phyloP scores from a whole-genome alignment of 2,113 vertebrate genomes.

The Alectura lathami region DNA sequence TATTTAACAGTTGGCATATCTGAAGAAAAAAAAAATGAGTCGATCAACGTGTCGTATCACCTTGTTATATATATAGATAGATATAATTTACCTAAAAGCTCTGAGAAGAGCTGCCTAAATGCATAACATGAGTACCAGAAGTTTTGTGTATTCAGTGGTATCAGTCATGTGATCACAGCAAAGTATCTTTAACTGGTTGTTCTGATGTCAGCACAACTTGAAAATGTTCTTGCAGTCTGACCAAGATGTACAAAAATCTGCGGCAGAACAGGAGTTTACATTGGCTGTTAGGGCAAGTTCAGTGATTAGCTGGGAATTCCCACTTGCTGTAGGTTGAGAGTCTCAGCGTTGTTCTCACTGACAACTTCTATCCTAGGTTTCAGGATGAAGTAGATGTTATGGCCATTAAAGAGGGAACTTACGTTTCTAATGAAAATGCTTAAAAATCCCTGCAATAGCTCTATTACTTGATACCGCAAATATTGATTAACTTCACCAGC shows the following conservation, averaged over 20 bases:
- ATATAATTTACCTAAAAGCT: background rate
- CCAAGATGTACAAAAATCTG: background rate
- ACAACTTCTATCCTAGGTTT: background rate
- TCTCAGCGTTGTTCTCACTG: rapidly evolving
- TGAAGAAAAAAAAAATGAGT: background rate
- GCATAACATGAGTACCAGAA: background rate
- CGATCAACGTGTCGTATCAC: background rate
- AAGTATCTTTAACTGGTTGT: background rate
- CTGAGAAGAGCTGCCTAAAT: background rate
- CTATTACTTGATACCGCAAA: background rate
- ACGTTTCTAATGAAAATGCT: background rate
- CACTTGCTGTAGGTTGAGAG: background rate
- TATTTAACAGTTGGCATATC: background rate
- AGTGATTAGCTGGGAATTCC: background rate
- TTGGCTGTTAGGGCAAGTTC: background rate
- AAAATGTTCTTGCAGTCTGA: background rate
- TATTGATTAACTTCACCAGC: background rate
- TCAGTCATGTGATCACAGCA: background rate
- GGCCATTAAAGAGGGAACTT: background rate
- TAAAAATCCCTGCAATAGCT: background rate
- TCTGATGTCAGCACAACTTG: background rate
- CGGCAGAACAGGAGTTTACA: background rate
- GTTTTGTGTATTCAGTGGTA: background rate
- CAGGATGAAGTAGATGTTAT: background rate
- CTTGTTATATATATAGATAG: background rate